Percentiles rank a stretch among this genome's conserved stretches.
phyloP scores from a whole-genome alignment of 2,113 vertebrate genomes.

The Takifugu flavidus region DNA sequence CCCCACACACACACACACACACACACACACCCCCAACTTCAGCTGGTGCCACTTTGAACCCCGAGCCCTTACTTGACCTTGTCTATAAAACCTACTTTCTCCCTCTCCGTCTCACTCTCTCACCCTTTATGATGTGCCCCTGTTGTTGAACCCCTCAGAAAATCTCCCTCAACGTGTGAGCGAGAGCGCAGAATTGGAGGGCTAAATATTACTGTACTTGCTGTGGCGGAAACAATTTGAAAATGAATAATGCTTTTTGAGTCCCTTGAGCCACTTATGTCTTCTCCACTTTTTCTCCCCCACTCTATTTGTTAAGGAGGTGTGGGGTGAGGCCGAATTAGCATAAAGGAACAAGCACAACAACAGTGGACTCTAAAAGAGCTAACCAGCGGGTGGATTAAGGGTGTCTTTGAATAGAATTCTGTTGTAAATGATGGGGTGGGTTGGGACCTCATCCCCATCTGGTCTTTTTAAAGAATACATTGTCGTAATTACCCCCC shows the following conservation, averaged over 20 bases:
- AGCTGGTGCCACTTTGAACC: constrained; percentile 88
- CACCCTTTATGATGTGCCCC: background rate
- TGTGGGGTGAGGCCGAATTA: constrained; percentile 72
- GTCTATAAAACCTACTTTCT: constrained; percentile 78
- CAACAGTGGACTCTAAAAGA: constrained; percentile 85
- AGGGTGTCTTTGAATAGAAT: constrained; percentile 99
- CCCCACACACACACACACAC: constrained; percentile 69
- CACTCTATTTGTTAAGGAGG: constrained; percentile 41
- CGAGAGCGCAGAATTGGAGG: too few species aligned
- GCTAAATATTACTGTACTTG: constrained; percentile 88
- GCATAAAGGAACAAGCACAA: constrained; percentile 96
- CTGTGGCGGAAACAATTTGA: constrained; percentile 91
- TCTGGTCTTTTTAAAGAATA: constrained; percentile 99
- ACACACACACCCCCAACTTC: constrained; percentile 75
- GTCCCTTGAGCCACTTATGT: constrained; percentile 80
- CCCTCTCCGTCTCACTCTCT: constrained; percentile 32
- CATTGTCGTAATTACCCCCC: constrained; percentile 98
- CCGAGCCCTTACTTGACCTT: constrained; percentile 85
- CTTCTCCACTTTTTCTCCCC: constrained; percentile 67
- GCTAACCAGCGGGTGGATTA: constrained; percentile 98
- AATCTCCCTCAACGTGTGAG: constrained; percentile 48
- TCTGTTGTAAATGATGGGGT: constrained; percentile 98
- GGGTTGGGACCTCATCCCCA: constrained; percentile 81
- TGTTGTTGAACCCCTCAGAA: constrained; percentile 23
- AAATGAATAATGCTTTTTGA: constrained; percentile 91